These are phyloP conservation scores for Hyposoter dolosus DNA, from an alignment of 2,888 invertebrate genomes.

Conservation along the genomic window DNA sequence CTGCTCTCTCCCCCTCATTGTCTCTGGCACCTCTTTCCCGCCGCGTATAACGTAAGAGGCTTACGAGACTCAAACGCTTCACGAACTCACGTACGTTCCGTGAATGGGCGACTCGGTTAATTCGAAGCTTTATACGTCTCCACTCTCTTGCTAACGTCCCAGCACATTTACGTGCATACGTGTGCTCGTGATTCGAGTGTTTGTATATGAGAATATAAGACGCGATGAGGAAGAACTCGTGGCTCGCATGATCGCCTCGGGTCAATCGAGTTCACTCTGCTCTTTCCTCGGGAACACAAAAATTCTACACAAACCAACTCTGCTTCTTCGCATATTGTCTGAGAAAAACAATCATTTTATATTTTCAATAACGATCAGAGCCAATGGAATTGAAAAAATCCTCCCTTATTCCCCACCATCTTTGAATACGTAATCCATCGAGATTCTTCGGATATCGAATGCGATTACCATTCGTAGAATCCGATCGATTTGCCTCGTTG, in stretches of 20 bases:
- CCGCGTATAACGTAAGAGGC: slow-evolving; percentile 49
- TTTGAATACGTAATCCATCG: slow-evolving; percentile 54
- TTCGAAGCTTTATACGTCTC: slow-evolving; percentile 79
- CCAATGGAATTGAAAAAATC: slow-evolving; percentile 11
- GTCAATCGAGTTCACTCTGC: slow-evolving; percentile 59
- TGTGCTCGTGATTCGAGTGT: slow-evolving; percentile 1
- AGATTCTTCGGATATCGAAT: slow-evolving; percentile 60
- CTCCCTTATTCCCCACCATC: background rate
- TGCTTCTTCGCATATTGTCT: slow-evolving; percentile 39
- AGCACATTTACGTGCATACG: slow-evolving; percentile 19
- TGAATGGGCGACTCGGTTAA: slow-evolving; percentile 78
- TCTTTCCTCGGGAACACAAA: slow-evolving; percentile 34
- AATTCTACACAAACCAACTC: slow-evolving; percentile 24
- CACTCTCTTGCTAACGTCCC: slow-evolving; percentile 42
- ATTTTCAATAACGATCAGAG: slow-evolving; percentile 60
- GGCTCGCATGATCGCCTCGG: slow-evolving; percentile 57
- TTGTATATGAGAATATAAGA: slow-evolving; percentile 25
- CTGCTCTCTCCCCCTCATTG: slow-evolving; percentile 8
- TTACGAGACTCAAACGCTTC: slow-evolving; percentile 67
- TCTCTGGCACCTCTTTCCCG: slow-evolving; percentile 47
- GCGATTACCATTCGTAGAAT: slow-evolving; percentile 64
- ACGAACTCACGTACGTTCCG: slow-evolving; percentile 79
- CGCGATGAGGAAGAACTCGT: background rate
- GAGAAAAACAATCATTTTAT: slow-evolving; percentile 67
- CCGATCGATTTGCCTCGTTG: slow-evolving; percentile 64